Evolutionary conservation across 2,888 invertebrate species (phyloP).

Genomic region (Drosophila nigricruria): DNA sequence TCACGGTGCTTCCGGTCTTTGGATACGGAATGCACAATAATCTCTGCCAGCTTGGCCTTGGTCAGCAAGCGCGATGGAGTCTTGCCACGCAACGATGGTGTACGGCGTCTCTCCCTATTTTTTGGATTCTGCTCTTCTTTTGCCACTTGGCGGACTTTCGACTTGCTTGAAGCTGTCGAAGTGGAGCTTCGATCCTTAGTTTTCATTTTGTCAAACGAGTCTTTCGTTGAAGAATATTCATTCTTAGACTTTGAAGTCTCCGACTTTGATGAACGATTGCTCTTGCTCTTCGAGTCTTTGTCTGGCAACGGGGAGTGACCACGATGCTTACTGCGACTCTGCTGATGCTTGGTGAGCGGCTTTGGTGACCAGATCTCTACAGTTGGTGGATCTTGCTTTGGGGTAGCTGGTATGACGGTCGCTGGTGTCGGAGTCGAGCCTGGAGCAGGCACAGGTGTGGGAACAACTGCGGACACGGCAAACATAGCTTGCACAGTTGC

Average conservation of each 20-base stretch:
- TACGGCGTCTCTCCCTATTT: neutral
- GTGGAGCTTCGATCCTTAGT: neutral
- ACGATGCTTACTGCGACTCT: neutral
- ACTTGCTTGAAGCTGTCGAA: neutral
- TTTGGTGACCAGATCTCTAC: neutral
- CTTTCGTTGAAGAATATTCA: neutral
- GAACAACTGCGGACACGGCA: neutral
- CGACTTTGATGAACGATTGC: neutral
- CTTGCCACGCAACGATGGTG: neutral
- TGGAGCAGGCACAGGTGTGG: neutral
- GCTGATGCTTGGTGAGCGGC: neutral
- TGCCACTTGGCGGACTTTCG: neutral
- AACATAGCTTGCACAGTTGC: neutral
- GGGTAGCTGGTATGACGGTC: neutral
- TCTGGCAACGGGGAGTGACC: neutral
- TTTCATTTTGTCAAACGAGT: accelerated
- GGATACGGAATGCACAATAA: too few relatives aligned
- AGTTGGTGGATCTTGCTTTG: neutral
- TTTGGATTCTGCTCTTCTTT: neutral
- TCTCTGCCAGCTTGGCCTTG: too few relatives aligned
- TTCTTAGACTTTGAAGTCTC: neutral
- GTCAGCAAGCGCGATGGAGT: too few relatives aligned
- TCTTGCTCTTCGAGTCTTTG: neutral
- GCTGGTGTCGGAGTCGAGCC: neutral
- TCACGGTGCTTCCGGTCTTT: too few relatives aligned